Base-by-base conservation (phyloP, 2,888 invertebrate genomes). In the Acronicta leporina region DNA sequence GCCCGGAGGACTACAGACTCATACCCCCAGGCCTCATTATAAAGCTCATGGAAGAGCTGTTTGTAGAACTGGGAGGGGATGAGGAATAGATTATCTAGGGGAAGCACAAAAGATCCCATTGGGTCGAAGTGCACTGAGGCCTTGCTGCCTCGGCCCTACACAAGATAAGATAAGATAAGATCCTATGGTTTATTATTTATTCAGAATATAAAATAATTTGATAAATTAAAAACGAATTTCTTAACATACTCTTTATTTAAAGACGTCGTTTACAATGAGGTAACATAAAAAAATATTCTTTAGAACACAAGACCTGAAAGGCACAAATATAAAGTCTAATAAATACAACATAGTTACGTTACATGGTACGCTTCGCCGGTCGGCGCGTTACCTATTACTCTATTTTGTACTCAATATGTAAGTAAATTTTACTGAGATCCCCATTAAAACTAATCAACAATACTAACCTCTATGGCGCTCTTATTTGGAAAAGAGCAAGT, bases 251-350 rank as follows among this genome's bases (percentile, higher is more conserved):
- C 55, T 71, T 84, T 81, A 80, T 55, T 38, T 68, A 57, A 45
- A 75, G 67, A 73, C 64, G 62, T 79, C 64, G 72, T 82, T 75
- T 86, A 88, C 82, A 88, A 82, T 78, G 78, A 82, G 87, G 85
- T 88, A 88, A 89, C 87, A 80, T 81, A 85, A 84, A 79, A 84
- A 79, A 73, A 77, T 67, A 73, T 68, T 67, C 71, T 74, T 68
- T 63, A 81, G 81, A 86, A 87, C 84, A 86, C 84, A 79, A 76
- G 51, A 38, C 38, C 63, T 53, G 64, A 62, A 84, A 88, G 88
- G 89, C 88, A 88, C 87, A 81, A 4, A 27, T 1, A 51, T 30
- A 59, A 65, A 41, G 15, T 61, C 46, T 30, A 61, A 63, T 64
- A 63, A 63, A 63, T 64, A 27, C 7, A 27, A 4, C n/a, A n/a